Evolutionary conservation across 2,113 vertebrate species (phyloP), one percentile per base, ranked within the genome.

Genomic region (Notarius quadriscutis): DNA sequence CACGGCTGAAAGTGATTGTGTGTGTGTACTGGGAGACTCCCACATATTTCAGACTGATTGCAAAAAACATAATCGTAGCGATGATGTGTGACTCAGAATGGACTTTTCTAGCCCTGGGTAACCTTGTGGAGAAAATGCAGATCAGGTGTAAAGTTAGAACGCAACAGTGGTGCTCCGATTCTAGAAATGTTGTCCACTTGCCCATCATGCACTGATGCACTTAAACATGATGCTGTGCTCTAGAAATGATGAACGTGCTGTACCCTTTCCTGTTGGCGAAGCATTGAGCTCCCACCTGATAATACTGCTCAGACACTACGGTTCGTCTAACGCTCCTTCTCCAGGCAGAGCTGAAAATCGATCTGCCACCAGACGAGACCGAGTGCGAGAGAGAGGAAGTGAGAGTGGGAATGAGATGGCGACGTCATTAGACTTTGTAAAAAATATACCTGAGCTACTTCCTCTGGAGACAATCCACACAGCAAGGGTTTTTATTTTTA

Each of bases 271-370:
- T 41, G 6, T 10, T 41, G 69, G 18, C 34, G 20, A 34, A 72
- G 27, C 9, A 20, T 41, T 2, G 2, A 48, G 69, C 34, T 72
- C 17, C 69, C 69, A 4, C 8, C 17, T 75, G 27, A 60, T 74
- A 6, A 84, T 41, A 17, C 1, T 22, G 7, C 0, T 41, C 12
- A 27, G 71, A 65, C 34, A 1, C 0, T 25, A 22, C 18, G 80
- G 3, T 41, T 81, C 7, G 34, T 60, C 80, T 48, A 5, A 2
- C 5, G 27, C 27, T 60, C 18, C 34, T 1, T 11, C 27, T 81
- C 53, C 50, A 71, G 62, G 74, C 78, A 60, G 65, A 72, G n/a
- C 85, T 86, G 62, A 71, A 71, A 48, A 87, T 81, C 27, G 27
- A 69, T 86, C 51, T 81, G 9, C 63, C 62, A 58, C 53, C 51